phyloP scores from a whole-genome alignment of 2,888 invertebrate genomes.

The Mongoloraphidia duomilia region DNA sequence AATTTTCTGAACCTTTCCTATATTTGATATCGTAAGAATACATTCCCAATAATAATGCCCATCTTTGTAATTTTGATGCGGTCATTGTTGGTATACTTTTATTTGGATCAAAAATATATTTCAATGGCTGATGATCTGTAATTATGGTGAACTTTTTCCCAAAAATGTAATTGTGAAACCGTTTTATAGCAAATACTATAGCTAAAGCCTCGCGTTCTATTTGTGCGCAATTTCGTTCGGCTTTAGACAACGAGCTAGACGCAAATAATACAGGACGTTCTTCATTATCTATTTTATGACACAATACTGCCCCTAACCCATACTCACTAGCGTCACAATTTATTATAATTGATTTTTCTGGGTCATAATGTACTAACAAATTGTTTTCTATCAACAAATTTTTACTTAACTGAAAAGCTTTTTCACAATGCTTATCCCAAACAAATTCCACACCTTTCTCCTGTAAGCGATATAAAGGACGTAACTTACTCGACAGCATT shows the following conservation, averaged over 20 bases:
- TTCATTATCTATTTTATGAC: background rate
- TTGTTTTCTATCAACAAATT: no score
- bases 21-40: background rate
- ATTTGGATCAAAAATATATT: background rate
- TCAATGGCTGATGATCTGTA: constrained; percentile 3
- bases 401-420: no score
- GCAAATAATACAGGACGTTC: constrained; percentile 2
- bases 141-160: background rate
- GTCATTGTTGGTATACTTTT: background rate
- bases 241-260: background rate
- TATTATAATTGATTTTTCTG: no score
- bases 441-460: no score
- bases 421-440: no score
- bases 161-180: background rate
- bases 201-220: constrained; percentile 6
- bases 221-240: constrained; percentile 3
- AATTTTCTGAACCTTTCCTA: no score
- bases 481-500: constrained; percentile 16
- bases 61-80: background rate
- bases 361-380: no score
- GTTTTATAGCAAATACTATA: background rate
- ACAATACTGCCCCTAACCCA: background rate
- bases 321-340: no score
- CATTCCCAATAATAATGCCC: background rate
- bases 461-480: constrained; percentile 19